Conservation (phyloP, 1,140 invertebrate genomes). For the Bombus sibiricus region DNA sequence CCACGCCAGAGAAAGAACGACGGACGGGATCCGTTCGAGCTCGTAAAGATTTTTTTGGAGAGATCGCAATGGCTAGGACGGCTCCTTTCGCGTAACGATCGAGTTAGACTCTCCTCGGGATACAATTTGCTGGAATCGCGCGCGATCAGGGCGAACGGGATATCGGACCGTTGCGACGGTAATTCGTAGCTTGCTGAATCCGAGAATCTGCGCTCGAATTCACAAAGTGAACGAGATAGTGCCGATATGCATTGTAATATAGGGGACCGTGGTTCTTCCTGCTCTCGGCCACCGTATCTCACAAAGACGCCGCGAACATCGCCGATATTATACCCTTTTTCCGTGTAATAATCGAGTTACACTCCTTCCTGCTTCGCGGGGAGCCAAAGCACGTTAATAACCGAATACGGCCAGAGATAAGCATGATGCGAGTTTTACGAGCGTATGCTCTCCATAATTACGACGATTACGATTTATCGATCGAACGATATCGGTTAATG, state of each 20-base stretch:
- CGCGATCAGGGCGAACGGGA: not conserved
- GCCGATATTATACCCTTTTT: conserved; percentile 10
- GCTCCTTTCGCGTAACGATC: conserved; percentile 9
- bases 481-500: conserved; percentile 9
- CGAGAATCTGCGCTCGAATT: conserved; percentile 24
- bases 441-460: conserved; percentile 23
- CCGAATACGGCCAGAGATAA: conserved; percentile 22
- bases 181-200: conserved; percentile 36
- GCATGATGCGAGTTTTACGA: not conserved
- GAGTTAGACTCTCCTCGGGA: conserved; percentile 1
- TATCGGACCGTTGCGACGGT: not conserved
- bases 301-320: conserved; percentile 32
- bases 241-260: conserved; percentile 43
- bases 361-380: conserved; percentile 24
- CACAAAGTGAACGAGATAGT: conserved; percentile 24
- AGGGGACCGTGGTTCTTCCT: conserved; percentile 7
- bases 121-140: conserved; percentile 44
- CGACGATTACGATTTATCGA: conserved; percentile 55
- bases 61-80: not conserved
- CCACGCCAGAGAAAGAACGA: not conserved
- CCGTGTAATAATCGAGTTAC: conserved; percentile 30
- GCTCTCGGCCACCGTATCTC: not conserved
- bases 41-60: conserved; percentile 7
- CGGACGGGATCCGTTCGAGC: not conserved
- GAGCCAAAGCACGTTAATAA: conserved; percentile 13